Base-by-base conservation (phyloP, 37 sponge, comb jelly and placozoan genomes). In the Axinella damicornis region DNA sequence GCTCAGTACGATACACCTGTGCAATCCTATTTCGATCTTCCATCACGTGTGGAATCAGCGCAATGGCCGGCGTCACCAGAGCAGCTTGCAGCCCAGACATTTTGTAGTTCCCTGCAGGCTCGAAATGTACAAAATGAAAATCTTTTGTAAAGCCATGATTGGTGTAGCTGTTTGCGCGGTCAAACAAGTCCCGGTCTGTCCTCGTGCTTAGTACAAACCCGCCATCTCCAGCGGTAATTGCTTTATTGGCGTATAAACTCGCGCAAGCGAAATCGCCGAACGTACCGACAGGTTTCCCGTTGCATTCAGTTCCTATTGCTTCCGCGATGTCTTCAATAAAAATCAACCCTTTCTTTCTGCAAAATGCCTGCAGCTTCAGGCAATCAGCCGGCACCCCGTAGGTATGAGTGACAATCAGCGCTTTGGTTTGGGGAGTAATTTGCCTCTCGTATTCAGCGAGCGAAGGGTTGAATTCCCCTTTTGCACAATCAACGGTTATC, bases 301-400 rank as follows among this genome's bases (percentile, higher is more conserved):
- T 53, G 72, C 20, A 89, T 53, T 71, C 52, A 27, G 84, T 83
- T 20, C 89, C 89, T 75, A 89, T 89, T 19, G 83, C 76, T 37
- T 89, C 89, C 18, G 89, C 83, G 37, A 89, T 89, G 38, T 89
- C 89, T 34, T 89, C 89, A 57, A 89, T 83, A 35, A 89, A 66
- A 25, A 83, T 25, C 6, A 89, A 1, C 11, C 55, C 37, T 4
- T 68, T 64, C 22, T 65, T 38, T 21, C 55, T n/a, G 52, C 84
- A 82, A 31, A 89, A 62, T 0, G 20, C 11, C 39, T 58, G 57
- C 1, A 82, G 27, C 20, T 33, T 54, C 16, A 19, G 19, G 32
- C 56, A 66, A 57, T 89, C 84, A 24, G 84, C 89, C 21, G 89
- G 89, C 1, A 89, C 76, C 18, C 89, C 89, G 53, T 89, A 89